These are phyloP conservation scores for Conchocele bisecta DNA, from an alignment of 2,888 invertebrate genomes.

Conservation along the genomic window DNA sequence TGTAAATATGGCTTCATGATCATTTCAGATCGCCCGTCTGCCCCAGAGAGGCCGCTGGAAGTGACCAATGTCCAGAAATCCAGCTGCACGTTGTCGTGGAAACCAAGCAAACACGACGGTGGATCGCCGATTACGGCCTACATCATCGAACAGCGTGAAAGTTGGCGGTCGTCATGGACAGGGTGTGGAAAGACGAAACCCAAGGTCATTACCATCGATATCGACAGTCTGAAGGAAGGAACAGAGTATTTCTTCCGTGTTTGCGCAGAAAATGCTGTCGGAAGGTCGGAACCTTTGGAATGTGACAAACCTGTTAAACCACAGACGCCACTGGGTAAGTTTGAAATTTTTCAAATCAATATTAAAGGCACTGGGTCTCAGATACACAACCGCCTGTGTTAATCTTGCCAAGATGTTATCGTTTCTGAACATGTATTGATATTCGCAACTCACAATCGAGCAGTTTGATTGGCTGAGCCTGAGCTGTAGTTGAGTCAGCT, in stretches of 20 bases:
- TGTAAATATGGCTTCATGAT: no score
- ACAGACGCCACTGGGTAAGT: conserved; percentile 77
- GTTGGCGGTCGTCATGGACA: conserved; percentile 73
- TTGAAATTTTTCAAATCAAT: no score
- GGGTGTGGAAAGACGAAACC: conserved; percentile 84
- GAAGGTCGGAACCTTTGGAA: conserved; percentile 88
- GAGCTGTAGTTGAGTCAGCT: no score
- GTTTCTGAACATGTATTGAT: no score
- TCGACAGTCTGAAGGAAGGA: conserved; percentile 88
- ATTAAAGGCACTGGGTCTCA: no score
- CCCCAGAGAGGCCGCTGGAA: conserved; percentile 71
- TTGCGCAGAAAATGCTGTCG: conserved; percentile 92
- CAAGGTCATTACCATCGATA: conserved; percentile 59
- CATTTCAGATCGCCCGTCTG: conserved; percentile 70
- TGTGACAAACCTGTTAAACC: conserved; percentile 70
- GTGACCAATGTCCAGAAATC: conserved; percentile 65
- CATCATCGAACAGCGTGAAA: conserved; percentile 90
- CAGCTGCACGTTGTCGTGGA: conserved; percentile 72
- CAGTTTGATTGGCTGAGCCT: no score
- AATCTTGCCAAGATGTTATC: no score
- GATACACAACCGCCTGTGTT: no score
- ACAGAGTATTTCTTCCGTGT: conserved; percentile 93
- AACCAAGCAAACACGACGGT: conserved; percentile 86
- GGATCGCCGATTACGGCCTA: conserved; percentile 91
- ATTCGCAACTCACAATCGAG: no score